Evolutionary conservation across 1,140 invertebrate species (phyloP), one percentile per base, ranked within the genome.

Genomic region (Mercenaria mercenaria): DNA sequence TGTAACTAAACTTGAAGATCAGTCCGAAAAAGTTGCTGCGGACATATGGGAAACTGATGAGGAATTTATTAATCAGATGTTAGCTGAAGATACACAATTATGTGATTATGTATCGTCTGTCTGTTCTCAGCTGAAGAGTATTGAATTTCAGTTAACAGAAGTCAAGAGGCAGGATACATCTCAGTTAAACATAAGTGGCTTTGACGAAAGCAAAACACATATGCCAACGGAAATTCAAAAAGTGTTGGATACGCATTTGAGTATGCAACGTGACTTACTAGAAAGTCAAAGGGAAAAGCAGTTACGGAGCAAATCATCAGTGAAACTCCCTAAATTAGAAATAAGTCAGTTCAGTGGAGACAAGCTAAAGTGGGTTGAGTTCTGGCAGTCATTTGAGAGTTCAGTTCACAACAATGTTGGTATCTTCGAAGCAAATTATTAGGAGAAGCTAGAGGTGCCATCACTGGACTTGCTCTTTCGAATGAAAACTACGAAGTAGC

Each of bases 401-500:
- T n/a, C 69, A 4, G 39, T 39, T 10, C 69, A 74, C 29, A 39
- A 8, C 32, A 74, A 74, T 39, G 34, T 32, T n/a, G 10, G 8
- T 39, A 74, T n/a, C n/a, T 74, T 3, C 8, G 34, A 74, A 74
- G 26, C 15, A 74, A 74, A 37, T 29, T 74, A 39, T 13, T 41
- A 4, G 69, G 69, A 39, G 69, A 74, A 13, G 69, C 69, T 18
- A 13, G 39, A 34, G 10, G 18, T 41, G 69, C 26, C n/a, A 74
- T 74, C 34, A n/a, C 10, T 41, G 69, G 69, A 39, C 34, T 74
- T 13, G 39, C 69, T 32, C 39, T 74, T 18, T 74, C 69, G 34
- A 74, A 74, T 37, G 69, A 34, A 74, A 74, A 74, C 34, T 37
- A 74, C 34, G 69, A n/a, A 15, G n/a, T 74, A 10, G 69, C 74